Percentiles rank a stretch among this genome's conserved stretches.
Evolutionary conservation across 2,797 vertebrate genomes (phyloP).

Genomic region (Cirrhinus mrigala): DNA sequence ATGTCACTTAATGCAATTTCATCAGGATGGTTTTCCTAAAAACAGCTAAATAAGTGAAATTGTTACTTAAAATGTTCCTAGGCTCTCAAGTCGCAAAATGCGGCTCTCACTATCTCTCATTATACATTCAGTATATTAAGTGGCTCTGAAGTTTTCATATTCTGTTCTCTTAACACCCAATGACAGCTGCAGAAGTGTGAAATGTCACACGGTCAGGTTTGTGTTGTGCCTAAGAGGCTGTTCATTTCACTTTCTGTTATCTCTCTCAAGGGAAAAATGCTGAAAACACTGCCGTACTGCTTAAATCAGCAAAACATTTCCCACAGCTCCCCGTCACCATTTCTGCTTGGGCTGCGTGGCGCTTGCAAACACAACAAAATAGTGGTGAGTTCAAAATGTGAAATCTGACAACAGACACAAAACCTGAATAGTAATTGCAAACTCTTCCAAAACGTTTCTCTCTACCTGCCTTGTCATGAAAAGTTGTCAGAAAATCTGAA

Average conservation of each 20-base stretch:
- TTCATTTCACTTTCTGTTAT: slow-evolving; percentile 50
- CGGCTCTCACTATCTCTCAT: background rate
- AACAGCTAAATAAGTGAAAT: slow-evolving; percentile 4
- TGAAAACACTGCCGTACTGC: slow-evolving; percentile 5
- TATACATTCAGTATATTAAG: slow-evolving; percentile 21
- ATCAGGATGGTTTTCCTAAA: background rate
- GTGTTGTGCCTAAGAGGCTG: slow-evolving; percentile 39
- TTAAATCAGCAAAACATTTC: slow-evolving; percentile 48
- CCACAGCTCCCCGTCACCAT: slow-evolving; percentile 11
- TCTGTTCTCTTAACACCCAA: slow-evolving; percentile 27
- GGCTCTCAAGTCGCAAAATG: background rate
- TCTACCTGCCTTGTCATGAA: background rate
- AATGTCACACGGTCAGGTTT: slow-evolving; percentile 45
- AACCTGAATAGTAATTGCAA: background rate
- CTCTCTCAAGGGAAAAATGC: slow-evolving; percentile 11
- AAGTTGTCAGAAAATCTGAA: slow-evolving; percentile 1
- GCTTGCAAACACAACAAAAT: slow-evolving; percentile 23
- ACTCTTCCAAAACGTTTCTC: slow-evolving; percentile 6
- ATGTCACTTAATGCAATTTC: background rate
- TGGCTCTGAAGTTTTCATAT: slow-evolving; percentile 12
- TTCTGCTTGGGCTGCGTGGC: slow-evolving; percentile 26
- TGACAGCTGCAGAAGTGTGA: slow-evolving; percentile 36
- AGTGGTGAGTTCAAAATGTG: slow-evolving; percentile 12
- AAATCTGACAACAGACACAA: slow-evolving; percentile 24
- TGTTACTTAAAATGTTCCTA: background rate